A percentile compares a stretch with the other conserved stretches of the same genome.
phyloP scores from a whole-genome alignment of 2,113 vertebrate genomes.

The Paramisgurnus dabryanus region DNA sequence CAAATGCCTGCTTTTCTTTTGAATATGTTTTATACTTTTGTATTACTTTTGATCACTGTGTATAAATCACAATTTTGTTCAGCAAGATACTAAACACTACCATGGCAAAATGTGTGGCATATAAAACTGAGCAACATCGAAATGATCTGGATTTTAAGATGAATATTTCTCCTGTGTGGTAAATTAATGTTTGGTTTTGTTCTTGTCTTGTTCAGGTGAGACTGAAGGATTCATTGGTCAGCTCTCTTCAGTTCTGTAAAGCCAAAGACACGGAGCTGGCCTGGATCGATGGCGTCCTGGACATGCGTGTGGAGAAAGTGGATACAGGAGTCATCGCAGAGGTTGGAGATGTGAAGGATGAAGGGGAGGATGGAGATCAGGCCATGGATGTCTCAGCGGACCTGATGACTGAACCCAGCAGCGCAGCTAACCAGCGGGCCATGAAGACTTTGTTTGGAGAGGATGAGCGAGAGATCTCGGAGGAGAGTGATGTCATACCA shows the following conservation, averaged over 20 bases:
- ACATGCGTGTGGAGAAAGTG: conserved; percentile 97
- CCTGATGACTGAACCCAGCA: conserved; percentile 73
- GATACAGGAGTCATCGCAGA: conserved; percentile 95
- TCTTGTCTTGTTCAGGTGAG: conserved; percentile 78
- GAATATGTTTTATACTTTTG: too few relatives aligned
- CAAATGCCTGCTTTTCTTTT: background rate
- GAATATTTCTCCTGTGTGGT: too few relatives aligned
- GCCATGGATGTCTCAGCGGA: conserved; percentile 80
- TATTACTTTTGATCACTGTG: too few relatives aligned
- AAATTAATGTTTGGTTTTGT: background rate
- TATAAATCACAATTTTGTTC: background rate
- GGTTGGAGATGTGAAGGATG: conserved; percentile 86
- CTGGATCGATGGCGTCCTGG: conserved; percentile 96
- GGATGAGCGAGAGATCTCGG: conserved; percentile 87
- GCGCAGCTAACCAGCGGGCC: conserved; percentile 85
- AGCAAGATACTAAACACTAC: too few relatives aligned
- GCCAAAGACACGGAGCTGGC: conserved; percentile 95
- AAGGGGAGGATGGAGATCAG: conserved; percentile 82
- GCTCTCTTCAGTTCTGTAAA: conserved; percentile 97
- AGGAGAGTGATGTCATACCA: conserved; percentile 95
- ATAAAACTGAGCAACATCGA: too few relatives aligned
- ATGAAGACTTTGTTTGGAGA: conserved; percentile 95
- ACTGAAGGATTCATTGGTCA: conserved; percentile 96
- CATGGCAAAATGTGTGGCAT: too few relatives aligned
- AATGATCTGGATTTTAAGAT: background rate